Evolutionary conservation across 2,888 invertebrate species (phyloP), one percentile per base, ranked within the genome.

Genomic region (Teleogryllus oceanicus): DNA sequence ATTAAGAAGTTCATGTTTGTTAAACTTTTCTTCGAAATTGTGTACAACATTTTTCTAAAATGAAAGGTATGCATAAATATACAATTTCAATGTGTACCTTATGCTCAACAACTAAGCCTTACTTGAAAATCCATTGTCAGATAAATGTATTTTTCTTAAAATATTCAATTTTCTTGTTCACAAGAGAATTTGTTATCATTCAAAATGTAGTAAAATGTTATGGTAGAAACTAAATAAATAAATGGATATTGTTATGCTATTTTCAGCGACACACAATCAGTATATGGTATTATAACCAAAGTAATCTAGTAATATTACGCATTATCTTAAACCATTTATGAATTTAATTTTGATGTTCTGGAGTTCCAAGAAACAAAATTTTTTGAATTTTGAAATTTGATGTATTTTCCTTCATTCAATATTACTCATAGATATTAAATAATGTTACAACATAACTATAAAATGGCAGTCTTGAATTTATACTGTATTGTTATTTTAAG

Each of bases 261-360:
- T 62, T 62, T 62, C 62, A 62, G 62, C 62, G 62, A 62, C n/a
- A n/a, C n/a, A 62, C 62, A 62, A 62, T 62, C 62, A 62, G 4
- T 62, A 62, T n/a, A 62, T 62, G 37, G 37, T 37, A 8, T 37
- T 37, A 37, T 37, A 37, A 37, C 37, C 37, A 37, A 37, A 37
- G 8, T 37, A 37, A 37, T 8, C 37, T 37, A 37, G 5, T 37
- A 37, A 37, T 37, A 37, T 37, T 8, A 37, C 8, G 8, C 8
- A 37, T 37, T 37, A 5, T 37, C 37, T 37, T 37, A 37, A 37
- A 37, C 37, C 37, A 37, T 37, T 37, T 37, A 37, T 37, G 8
- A 37, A 37, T 37, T 8, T 37, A 37, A 37, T 37, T 37, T 37
- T 37, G 8, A 37, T 37, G 37, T 37, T 37, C 37, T 37, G 37